Percentiles rank a stretch among this genome's conserved stretches.
Evolutionary conservation across 2,113 vertebrate species (phyloP).

Genomic region (Monarcha castaneiventris): DNA sequence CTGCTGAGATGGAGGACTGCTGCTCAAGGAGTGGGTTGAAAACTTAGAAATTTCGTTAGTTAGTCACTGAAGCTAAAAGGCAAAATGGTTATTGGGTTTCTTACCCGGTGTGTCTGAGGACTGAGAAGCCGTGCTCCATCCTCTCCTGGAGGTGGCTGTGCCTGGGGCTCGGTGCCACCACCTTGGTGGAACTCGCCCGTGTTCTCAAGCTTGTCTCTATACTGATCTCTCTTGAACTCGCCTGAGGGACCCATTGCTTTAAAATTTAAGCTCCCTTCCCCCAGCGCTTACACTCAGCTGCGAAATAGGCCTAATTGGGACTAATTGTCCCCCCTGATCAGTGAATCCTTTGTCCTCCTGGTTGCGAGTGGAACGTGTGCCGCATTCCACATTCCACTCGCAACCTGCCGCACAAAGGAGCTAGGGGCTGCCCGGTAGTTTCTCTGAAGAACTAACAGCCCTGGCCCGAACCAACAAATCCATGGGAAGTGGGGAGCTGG

Average conservation of each 20-base stretch:
- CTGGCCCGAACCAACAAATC: background rate
- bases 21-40: background rate
- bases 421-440: background rate
- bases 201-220: background rate
- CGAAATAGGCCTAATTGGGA: conserved; percentile 73
- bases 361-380: conserved; percentile 54
- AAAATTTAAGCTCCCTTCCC: conserved; percentile 48
- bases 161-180: background rate
- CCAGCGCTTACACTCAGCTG: conserved; percentile 54
- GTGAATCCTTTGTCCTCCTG: conserved; percentile 60
- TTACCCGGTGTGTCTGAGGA: rapidly evolving
- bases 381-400: background rate
- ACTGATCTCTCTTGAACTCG: background rate
- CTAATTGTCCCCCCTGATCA: conserved; percentile 63
- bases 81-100: rapidly evolving
- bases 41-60: background rate
- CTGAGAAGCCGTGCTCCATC: background rate
- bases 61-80: rapidly evolving
- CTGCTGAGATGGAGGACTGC: rapidly evolving
- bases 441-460: background rate
- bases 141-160: background rate
- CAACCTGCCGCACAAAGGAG: conserved; percentile 51
- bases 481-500: background rate
- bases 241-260: conserved; percentile 42
- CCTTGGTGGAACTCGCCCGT: rapidly evolving